A percentile compares a stretch with the other conserved stretches of the same genome.
These are phyloP conservation scores for Chymomyza procnemis DNA, from an alignment of 2,888 invertebrate species.

Conservation along the genomic window DNA sequence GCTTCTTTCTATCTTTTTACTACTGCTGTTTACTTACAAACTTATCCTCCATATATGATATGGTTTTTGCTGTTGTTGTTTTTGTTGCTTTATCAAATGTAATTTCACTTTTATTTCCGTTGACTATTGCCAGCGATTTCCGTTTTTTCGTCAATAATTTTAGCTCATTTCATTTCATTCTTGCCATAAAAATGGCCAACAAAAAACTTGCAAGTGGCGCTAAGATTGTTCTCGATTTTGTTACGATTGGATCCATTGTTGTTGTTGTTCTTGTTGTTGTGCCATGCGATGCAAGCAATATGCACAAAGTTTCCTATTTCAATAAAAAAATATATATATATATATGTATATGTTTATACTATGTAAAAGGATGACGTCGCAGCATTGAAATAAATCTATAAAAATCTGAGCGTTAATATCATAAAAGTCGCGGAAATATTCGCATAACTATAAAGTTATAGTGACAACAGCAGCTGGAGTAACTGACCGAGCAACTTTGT, in stretches of 20 bases:
- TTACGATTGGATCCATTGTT: neutral
- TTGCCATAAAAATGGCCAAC: constrained; percentile 60
- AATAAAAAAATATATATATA: constrained; percentile 47
- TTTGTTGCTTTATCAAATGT: constrained; percentile 67
- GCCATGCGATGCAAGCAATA: constrained; percentile 72
- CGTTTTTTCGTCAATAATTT: constrained; percentile 70
- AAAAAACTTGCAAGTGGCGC: constrained; percentile 47
- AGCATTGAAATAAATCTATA: constrained; percentile 64
- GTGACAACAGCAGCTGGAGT: neutral
- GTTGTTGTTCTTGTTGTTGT: constrained; percentile 26
- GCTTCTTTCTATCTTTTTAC: constrained; percentile 6
- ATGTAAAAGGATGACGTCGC: constrained; percentile 21
- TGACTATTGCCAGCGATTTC: constrained; percentile 72
- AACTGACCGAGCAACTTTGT: neutral
- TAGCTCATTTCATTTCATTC: constrained; percentile 66
- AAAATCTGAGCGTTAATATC: constrained; percentile 63
- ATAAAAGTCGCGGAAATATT: constrained; percentile 37
- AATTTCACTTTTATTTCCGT: constrained; percentile 72
- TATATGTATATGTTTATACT: too few relatives aligned
- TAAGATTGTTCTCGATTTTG: constrained; percentile 19
- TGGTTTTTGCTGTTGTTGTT: constrained; percentile 21
- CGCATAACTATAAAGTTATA: neutral
- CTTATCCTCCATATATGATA: constrained; percentile 18
- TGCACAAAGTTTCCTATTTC: constrained; percentile 68
- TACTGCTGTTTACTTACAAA: constrained; percentile 1